Conservation (phyloP, 2,113 vertebrate genomes). For the Peromyscus polionotus region DNA sequence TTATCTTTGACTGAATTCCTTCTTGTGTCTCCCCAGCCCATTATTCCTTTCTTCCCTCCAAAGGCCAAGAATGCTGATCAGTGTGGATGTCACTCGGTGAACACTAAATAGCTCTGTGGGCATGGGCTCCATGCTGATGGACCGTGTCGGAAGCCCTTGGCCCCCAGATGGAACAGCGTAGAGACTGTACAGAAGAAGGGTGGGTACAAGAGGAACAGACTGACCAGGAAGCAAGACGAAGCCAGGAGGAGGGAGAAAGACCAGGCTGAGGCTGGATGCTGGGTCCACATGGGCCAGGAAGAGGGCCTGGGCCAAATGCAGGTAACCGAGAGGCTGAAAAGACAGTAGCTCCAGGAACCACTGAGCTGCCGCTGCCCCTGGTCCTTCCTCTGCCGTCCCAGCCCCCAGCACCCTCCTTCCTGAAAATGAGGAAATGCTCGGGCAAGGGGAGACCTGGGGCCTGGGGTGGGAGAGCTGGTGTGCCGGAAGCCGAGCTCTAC, state of each 20-base stretch:
- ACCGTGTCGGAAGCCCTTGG: neutral
- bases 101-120: neutral
- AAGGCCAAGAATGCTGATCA: neutral
- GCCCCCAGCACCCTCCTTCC: neutral
- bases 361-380: neutral
- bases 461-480: neutral
- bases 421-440: neutral
- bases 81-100: neutral
- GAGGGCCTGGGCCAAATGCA: neutral
- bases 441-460: neutral
- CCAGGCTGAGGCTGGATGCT: neutral
- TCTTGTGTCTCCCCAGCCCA: neutral
- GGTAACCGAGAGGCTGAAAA: neutral
- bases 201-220: neutral
- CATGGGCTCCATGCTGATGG: neutral
- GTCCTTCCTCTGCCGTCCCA: neutral
- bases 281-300: neutral
- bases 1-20: neutral
- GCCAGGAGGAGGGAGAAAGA: accelerated
- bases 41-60: no score
- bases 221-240: neutral
- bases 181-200: neutral
- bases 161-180: neutral
- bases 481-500: no score
- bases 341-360: neutral